Evolutionary conservation across 2,888 invertebrate species (phyloP), one percentile per base, ranked within the genome.

Genomic region (Andrena fulva): DNA sequence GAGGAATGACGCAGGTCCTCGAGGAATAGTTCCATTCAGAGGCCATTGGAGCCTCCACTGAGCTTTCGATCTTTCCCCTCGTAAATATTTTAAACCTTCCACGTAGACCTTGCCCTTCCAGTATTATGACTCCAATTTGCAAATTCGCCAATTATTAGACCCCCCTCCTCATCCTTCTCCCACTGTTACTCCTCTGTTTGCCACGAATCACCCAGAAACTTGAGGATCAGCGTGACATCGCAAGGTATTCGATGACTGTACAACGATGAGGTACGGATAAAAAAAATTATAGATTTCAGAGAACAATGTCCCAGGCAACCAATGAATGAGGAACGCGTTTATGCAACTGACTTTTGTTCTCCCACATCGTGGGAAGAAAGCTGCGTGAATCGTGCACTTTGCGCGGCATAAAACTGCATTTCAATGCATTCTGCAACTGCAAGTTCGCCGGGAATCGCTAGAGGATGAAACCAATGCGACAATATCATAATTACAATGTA

Each of bases 1-100:
- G 90, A 90, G 91, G 84, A 89, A 86, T 86, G 86, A 87, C 88
- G 86, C 82, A 86, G 89, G 90, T 91, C 91, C 90, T 87, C 89
- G 86, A 89, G 87, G 84, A 90, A 88, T 89, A 84, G 87, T 88
- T 85, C 85, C 82, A 85, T 89, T 91, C 88, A 79, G 87, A 87
- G 88, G 86, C 88, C 90, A 90, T 88, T 88, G 88, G 70, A 78
- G 75, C 59, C 80, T 69, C 27, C 63, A 24, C 48, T 77, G 75
- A 71, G 59, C 78, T 73, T 79, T 86, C 72, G 73, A 78, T 85
- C 76, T 67, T 77, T 3, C 4, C 27, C 56, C 54, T 70, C 70
- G 48, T 64, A 24, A 16, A 63, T 31, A 42, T 42, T 42, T 42
- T 81, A 88, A 80, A 80, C 76, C 86, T 84, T 86, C 84, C 88